phyloP scores from a whole-genome alignment of 2,113 vertebrate genomes.

The Carassius carassius region DNA sequence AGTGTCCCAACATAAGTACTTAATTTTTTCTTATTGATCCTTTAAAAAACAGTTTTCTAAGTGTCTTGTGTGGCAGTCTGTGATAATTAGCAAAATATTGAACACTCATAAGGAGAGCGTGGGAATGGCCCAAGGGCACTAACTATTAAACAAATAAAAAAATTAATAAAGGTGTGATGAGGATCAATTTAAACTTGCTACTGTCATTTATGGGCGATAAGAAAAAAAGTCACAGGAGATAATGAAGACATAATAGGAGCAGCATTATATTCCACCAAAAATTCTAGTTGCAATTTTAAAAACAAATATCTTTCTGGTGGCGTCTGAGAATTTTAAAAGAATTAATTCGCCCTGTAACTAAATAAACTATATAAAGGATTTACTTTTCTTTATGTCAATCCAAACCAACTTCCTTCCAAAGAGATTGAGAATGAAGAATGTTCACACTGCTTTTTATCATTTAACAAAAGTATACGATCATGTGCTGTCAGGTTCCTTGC shows the following conservation, averaged over 20 bases:
- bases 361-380: neutral
- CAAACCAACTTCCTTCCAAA: neutral
- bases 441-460: neutral
- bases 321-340: neutral
- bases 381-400: neutral
- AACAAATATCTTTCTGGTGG: neutral
- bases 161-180: slow-evolving; percentile 25
- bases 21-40: slow-evolving; percentile 13
- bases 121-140: slow-evolving; percentile 36
- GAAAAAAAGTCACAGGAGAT: slow-evolving; percentile 5
- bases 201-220: slow-evolving; percentile 28
- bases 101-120: slow-evolving; percentile 24
- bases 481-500: neutral
- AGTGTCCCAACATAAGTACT: neutral
- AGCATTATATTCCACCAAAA: neutral
- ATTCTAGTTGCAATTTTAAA: neutral
- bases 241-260: slow-evolving; percentile 3
- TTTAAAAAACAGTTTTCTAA: neutral
- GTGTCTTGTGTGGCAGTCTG: neutral
- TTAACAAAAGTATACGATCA: neutral
- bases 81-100: slow-evolving; percentile 25
- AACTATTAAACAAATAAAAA: slow-evolving; percentile 36
- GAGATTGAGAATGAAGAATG: neutral
- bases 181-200: neutral
- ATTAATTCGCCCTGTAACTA: neutral